These are phyloP conservation scores for Pavo muticus DNA, from an alignment of 2,113 vertebrate species.

Conservation along the genomic window DNA sequence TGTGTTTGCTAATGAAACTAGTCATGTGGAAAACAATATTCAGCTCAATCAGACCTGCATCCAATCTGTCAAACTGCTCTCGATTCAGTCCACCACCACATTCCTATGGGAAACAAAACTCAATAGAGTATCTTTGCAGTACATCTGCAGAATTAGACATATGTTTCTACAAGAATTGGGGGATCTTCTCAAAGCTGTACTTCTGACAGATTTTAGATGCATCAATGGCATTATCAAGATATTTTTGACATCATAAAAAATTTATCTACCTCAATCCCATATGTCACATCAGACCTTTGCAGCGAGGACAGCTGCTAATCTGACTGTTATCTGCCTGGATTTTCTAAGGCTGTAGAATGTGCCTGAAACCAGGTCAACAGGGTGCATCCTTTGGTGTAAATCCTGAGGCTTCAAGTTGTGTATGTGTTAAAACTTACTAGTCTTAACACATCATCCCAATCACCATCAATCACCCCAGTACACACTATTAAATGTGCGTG, in stretches of 20 bases:
- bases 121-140: neutral
- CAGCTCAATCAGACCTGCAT: conserved; percentile 31
- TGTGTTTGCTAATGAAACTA: conserved; percentile 30
- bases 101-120: neutral
- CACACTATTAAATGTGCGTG: neutral
- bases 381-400: neutral
- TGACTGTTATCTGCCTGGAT: neutral
- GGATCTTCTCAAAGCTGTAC: neutral
- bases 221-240: neutral
- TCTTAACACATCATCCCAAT: neutral
- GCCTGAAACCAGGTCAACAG: neutral
- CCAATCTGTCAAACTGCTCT: conserved; percentile 33
- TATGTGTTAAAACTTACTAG: neutral
- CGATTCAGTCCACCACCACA: neutral
- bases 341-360: neutral
- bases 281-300: neutral
- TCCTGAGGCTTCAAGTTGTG: neutral
- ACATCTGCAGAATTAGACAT: conserved; percentile 14
- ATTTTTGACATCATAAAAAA: neutral
- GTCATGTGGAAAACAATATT: conserved; percentile 21
- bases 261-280: neutral
- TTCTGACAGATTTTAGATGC: neutral
- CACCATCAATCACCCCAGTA: neutral
- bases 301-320: neutral
- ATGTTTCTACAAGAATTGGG: conserved; percentile 16